Evolutionary conservation across 1,140 invertebrate species (phyloP).

Genomic region (Lordiphosa collinella): DNA sequence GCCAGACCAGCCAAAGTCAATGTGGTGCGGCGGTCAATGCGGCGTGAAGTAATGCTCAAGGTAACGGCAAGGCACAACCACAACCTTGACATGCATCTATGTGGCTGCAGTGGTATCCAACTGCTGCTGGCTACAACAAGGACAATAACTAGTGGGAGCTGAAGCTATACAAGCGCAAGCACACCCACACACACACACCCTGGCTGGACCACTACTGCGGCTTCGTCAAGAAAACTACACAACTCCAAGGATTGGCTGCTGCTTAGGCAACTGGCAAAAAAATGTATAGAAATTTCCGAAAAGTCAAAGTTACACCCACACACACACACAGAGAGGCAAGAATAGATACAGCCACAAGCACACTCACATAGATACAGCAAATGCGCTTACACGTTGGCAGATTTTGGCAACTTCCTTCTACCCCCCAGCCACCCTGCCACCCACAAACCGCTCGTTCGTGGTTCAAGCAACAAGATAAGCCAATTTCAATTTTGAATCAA

Average conservation of each 20-base stretch:
- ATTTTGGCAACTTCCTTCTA: slow-evolving; percentile 13
- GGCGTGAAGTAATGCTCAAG: slow-evolving; percentile 31
- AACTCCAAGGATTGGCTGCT: slow-evolving; percentile 5
- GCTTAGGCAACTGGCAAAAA: slow-evolving; percentile 2
- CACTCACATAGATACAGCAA: slow-evolving; percentile 7
- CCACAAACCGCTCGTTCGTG: slow-evolving; percentile 48
- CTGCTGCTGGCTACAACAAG: slow-evolving; percentile 28
- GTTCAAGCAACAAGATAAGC: slow-evolving; percentile 66
- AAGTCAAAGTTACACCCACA: slow-evolving; percentile 31
- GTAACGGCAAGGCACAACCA: slow-evolving; percentile 46
- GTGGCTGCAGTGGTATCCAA: slow-evolving; percentile 39
- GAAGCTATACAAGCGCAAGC: slow-evolving; percentile 17
- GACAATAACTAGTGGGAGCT: slow-evolving; percentile 23
- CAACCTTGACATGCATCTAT: slow-evolving; percentile 73
- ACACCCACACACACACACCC: too few species aligned
- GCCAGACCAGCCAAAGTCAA: slow-evolving; percentile 49
- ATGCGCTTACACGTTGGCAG: slow-evolving; percentile 46
- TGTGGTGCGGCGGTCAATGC: slow-evolving; percentile 58
- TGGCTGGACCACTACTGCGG: slow-evolving; percentile 42
- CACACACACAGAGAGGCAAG: slow-evolving; percentile 5
- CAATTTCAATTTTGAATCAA: slow-evolving; percentile 74
- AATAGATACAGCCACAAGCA: slow-evolving; percentile 16
- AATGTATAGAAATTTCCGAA: slow-evolving; percentile 20
- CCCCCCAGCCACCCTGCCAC: slow-evolving; percentile 3
- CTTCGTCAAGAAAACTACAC: slow-evolving; percentile 34